Evolutionary conservation across 2,113 vertebrate genomes (phyloP).

Genomic region (Hepsetus odoe): DNA sequence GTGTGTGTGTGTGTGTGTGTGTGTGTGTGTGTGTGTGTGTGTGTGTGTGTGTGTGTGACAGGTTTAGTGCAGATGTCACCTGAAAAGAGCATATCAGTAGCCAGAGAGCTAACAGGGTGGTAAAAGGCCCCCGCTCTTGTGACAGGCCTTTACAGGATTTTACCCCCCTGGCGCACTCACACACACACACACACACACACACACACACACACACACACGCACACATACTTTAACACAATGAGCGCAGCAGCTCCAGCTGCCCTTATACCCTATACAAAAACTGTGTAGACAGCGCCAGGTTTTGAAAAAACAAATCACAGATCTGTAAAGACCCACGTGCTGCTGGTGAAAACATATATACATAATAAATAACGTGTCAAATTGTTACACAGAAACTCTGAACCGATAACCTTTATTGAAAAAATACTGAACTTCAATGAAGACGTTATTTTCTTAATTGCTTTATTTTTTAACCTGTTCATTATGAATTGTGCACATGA

Average conservation of each 20-base stretch:
- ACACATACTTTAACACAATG: constrained; percentile 26
- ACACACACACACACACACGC: no score
- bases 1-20: constrained; percentile 8
- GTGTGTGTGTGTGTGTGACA: constrained; percentile 9
- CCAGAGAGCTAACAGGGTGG: constrained; percentile 39
- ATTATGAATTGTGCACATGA: neutral
- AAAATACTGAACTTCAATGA: neutral
- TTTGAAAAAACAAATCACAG: no score
- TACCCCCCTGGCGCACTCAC: constrained; percentile 5
- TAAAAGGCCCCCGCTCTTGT: constrained; percentile 35
- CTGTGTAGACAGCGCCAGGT: no score
- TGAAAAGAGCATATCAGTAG: constrained; percentile 47
- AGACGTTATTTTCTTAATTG: no score
- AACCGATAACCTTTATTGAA: neutral
- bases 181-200: no score
- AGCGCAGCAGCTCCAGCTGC: constrained; percentile 25
- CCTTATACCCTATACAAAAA: no score
- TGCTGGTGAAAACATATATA: no score
- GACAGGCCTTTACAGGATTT: constrained; percentile 37
- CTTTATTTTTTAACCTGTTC: no score
- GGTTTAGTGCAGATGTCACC: constrained; percentile 53
- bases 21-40: constrained; percentile 20
- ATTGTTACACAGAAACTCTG: no score
- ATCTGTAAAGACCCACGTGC: no score
- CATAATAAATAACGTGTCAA: no score